Percentiles rank a stretch among this genome's conserved stretches.
Conservation (phyloP, 2,113 vertebrate genomes). For the Aspiorhynchus laticeps region DNA sequence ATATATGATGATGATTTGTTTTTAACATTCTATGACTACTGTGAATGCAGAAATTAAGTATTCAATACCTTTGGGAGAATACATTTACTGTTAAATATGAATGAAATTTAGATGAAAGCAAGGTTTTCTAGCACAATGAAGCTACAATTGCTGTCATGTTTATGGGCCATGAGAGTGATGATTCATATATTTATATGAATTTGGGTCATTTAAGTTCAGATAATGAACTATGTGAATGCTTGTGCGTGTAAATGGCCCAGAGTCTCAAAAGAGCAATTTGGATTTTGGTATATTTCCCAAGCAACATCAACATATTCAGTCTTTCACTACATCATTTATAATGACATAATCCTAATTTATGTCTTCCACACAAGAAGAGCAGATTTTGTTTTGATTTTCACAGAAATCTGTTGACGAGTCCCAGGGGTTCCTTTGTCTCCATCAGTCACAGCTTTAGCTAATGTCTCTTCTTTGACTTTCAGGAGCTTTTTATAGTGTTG, state of each 20-base stretch:
- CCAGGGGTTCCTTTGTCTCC: not conserved
- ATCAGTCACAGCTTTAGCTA: not conserved
- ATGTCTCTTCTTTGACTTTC: not conserved
- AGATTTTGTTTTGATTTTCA: not conserved
- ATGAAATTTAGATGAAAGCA: not conserved
- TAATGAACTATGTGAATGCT: not conserved
- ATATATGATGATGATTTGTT: not conserved
- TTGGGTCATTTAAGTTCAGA: not conserved
- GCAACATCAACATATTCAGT: not conserved
- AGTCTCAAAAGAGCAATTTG: not conserved
- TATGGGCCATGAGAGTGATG: not conserved
- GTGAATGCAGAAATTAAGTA: not conserved
- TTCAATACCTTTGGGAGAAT: not conserved
- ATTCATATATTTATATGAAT: not conserved
- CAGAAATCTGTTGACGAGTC: not conserved
- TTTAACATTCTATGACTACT: not conserved
- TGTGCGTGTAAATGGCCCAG: not conserved
- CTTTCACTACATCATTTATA: constrained; percentile 13
- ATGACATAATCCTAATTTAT: not conserved
- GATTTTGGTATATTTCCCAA: not conserved
- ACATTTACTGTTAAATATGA: not conserved
- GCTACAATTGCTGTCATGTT: not conserved
- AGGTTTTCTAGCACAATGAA: not conserved
- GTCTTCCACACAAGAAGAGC: not conserved
- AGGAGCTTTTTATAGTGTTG: not conserved